Conservation (phyloP, 2,797 vertebrate genomes). For the Tympanoctomys barrerae region DNA sequence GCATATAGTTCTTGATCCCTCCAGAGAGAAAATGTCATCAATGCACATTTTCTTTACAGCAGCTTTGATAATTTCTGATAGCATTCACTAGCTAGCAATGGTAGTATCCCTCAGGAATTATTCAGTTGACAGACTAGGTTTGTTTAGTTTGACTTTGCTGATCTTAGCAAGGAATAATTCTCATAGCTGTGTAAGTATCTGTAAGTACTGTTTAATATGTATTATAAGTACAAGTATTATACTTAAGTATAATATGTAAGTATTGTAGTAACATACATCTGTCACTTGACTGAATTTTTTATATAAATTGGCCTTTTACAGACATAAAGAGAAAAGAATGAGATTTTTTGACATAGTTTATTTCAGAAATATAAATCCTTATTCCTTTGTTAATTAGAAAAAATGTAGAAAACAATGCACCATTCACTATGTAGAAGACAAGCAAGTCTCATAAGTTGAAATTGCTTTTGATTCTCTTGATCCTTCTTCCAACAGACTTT, state of each 20-base stretch:
- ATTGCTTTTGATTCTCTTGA: background rate
- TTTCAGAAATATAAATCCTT: conserved; percentile 58
- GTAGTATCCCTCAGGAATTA: conserved; percentile 84
- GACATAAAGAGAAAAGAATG: conserved; percentile 69
- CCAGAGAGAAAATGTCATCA: conserved; percentile 85
- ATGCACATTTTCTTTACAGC: conserved; percentile 90
- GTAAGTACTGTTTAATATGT: conserved; percentile 61
- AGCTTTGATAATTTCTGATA: conserved; percentile 91
- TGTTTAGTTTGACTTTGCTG: conserved; percentile 86
- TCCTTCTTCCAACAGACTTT: background rate
- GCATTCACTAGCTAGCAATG: conserved; percentile 76
- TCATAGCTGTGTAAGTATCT: conserved; percentile 82
- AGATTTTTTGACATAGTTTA: conserved; percentile 13
- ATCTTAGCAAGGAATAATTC: conserved; percentile 88
- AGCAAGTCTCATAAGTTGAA: background rate
- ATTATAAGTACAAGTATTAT: too few relatives aligned
- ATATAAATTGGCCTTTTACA: background rate
- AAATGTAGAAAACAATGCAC: background rate
- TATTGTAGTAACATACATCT: conserved; percentile 29
- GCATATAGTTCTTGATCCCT: conserved; percentile 85
- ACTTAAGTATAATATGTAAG: conserved; percentile 75
- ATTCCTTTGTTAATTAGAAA: conserved; percentile 37
- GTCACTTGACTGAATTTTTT: conserved; percentile 55
- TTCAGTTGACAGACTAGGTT: conserved; percentile 84
- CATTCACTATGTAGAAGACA: background rate